A percentile compares a stretch with the other conserved stretches of the same genome.
These are phyloP conservation scores for Stratiolaelaps scimitus DNA, from an alignment of 1,140 invertebrate genomes.

Conservation along the genomic window DNA sequence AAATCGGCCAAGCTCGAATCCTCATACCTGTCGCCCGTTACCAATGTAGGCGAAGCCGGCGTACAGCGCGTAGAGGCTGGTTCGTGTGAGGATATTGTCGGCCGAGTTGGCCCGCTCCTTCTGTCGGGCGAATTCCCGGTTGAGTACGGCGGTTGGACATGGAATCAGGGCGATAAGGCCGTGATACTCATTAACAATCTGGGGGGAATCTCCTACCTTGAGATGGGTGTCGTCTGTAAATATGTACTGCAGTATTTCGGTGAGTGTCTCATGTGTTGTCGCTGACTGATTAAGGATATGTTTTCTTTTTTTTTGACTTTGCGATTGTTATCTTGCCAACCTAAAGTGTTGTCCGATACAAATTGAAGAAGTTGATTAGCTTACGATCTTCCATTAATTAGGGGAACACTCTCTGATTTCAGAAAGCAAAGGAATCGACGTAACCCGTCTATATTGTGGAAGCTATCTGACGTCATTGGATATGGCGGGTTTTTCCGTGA, in stretches of 20 bases:
- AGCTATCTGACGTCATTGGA: constrained; percentile 64
- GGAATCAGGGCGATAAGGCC: constrained; percentile 44
- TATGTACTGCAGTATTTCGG: constrained; percentile 54
- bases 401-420: constrained; percentile 34
- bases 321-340: too few relatives aligned
- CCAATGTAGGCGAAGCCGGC: constrained; percentile 78
- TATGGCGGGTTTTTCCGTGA: constrained; percentile 64
- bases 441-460: constrained; percentile 55
- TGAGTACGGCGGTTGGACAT: too few relatives aligned
- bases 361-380: neutral
- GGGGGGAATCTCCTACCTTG: constrained; percentile 59
- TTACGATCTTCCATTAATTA: too few relatives aligned
- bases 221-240: constrained; percentile 58
- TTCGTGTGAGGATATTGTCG: too few relatives aligned
- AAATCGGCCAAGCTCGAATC: too few relatives aligned
- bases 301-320: too few relatives aligned
- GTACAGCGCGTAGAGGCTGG: constrained; percentile 52
- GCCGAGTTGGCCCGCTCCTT: too few relatives aligned
- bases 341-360: neutral
- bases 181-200: constrained; percentile 65
- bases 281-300: too few relatives aligned
- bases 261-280: constrained; percentile 38
- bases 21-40: constrained; percentile 34
- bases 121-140: too few relatives aligned
- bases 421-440: constrained; percentile 47